These are phyloP conservation scores for Rhagologus leucostigma DNA, from an alignment of 2,113 vertebrate genomes.

Conservation along the genomic window DNA sequence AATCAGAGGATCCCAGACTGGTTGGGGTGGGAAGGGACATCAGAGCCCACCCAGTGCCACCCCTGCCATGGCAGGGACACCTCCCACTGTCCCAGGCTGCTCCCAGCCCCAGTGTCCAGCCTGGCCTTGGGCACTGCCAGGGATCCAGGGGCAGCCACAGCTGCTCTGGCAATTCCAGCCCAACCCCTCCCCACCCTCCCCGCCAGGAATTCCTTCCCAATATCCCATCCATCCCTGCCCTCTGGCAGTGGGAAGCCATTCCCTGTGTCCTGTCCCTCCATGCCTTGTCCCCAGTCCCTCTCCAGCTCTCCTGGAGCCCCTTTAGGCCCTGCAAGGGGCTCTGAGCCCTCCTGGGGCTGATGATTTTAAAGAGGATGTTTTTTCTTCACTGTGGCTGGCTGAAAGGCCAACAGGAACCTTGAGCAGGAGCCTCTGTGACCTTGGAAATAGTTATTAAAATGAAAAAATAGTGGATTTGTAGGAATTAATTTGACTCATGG, in stretches of 20 bases:
- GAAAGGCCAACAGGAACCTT: neutral
- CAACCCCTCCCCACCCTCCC: neutral
- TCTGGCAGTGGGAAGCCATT: neutral
- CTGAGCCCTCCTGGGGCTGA: neutral
- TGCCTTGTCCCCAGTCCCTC: neutral
- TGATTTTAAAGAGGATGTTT: neutral
- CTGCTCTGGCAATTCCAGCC: neutral
- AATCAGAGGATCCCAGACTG: neutral
- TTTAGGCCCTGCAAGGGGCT: accelerated
- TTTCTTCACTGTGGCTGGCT: neutral
- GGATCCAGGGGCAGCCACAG: neutral
- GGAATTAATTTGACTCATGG: accelerated
- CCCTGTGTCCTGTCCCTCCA: neutral
- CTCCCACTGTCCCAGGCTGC: neutral
- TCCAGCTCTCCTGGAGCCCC: neutral
- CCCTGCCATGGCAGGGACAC: neutral
- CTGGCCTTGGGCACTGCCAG: neutral
- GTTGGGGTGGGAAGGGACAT: neutral
- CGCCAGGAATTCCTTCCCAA: neutral
- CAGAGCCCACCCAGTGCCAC: accelerated
- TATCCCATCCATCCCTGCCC: neutral
- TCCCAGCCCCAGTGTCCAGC: neutral
- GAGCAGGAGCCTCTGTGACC: neutral
- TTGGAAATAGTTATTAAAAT: neutral
- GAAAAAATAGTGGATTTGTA: neutral